These are phyloP conservation scores for Megaustenia siamemsis DNA, from an alignment of 2,888 invertebrate genomes.

Conservation along the genomic window DNA sequence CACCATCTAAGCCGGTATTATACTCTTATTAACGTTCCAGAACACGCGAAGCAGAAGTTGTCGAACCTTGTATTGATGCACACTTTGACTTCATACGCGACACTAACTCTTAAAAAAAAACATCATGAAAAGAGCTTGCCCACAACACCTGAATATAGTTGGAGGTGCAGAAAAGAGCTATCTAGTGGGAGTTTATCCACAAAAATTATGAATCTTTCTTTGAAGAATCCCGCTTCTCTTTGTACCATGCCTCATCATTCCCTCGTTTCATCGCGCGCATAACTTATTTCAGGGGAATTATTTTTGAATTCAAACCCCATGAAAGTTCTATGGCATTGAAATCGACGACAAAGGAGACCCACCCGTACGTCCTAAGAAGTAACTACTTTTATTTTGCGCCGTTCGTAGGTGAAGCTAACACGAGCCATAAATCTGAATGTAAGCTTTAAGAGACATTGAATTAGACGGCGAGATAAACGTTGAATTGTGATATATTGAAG, in stretches of 20 bases:
- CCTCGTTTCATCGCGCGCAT: conserved; percentile 26
- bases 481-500: conserved; percentile 1
- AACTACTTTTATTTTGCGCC: conserved; percentile 22
- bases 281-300: conserved; percentile 28
- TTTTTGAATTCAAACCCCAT: conserved; percentile 4
- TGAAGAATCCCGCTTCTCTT: conserved; percentile 18
- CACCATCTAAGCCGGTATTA: not conserved
- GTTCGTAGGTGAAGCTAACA: not conserved
- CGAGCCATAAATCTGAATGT: conserved; percentile 42
- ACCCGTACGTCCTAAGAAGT: conserved; percentile 16
- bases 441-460: conserved; percentile 36
- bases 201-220: conserved; percentile 32
- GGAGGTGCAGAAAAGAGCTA: conserved; percentile 24
- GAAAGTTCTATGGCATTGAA: conserved; percentile 21
- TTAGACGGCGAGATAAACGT: conserved; percentile 31
- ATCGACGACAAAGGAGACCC: not conserved
- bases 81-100: conserved; percentile 32
- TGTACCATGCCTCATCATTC: conserved; percentile 26
- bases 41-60: conserved; percentile 26
- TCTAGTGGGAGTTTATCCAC: conserved; percentile 23
- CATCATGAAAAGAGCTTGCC: not conserved
- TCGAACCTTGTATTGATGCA: not conserved
- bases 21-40: conserved; percentile 12
- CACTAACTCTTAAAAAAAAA: not conserved
- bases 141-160: conserved; percentile 17